phyloP scores from a whole-genome alignment of 2,888 invertebrate species.

The Rotaria magnacalcarata region DNA sequence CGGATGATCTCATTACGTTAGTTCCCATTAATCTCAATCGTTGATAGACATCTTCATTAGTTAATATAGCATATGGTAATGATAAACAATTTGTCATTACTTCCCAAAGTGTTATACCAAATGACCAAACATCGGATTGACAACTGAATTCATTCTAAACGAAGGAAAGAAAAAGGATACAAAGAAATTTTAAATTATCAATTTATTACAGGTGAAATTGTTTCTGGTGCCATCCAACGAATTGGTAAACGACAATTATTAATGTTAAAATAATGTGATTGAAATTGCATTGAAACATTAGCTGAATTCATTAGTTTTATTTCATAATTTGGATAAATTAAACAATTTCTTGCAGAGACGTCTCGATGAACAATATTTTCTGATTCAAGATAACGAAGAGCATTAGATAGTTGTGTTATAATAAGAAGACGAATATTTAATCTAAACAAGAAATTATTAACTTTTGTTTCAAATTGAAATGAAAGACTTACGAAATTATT shows the following conservation, averaged over 20 bases:
- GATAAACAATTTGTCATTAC: constrained; percentile 17
- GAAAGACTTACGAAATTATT: constrained; percentile 52
- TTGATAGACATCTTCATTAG: neutral
- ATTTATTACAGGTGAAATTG: constrained; percentile 71
- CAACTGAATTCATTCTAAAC: constrained; percentile 17
- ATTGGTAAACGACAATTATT: constrained; percentile 84
- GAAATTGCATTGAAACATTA: constrained; percentile 77
- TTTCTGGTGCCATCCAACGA: constrained; percentile 97
- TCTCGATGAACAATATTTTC: constrained; percentile 95
- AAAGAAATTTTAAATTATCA: neutral
- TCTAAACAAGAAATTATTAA: constrained; percentile 27
- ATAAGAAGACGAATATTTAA: constrained; percentile 2
- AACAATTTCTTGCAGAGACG: constrained; percentile 87
- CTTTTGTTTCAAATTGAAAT: constrained; percentile 54
- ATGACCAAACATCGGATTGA: constrained; percentile 32
- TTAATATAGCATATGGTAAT: neutral
- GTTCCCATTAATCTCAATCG: neutral
- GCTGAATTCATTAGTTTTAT: constrained; percentile 98
- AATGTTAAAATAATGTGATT: constrained; percentile 77
- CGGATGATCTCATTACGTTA: neutral
- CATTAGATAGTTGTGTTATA: constrained; percentile 79
- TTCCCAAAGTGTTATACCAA: constrained; percentile 33
- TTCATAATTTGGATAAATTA: constrained; percentile 65
- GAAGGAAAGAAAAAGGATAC: neutral
- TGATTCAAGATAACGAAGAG: constrained; percentile 89